Base-by-base conservation (phyloP, 2,113 vertebrate genomes). In the Rhea pennata region DNA sequence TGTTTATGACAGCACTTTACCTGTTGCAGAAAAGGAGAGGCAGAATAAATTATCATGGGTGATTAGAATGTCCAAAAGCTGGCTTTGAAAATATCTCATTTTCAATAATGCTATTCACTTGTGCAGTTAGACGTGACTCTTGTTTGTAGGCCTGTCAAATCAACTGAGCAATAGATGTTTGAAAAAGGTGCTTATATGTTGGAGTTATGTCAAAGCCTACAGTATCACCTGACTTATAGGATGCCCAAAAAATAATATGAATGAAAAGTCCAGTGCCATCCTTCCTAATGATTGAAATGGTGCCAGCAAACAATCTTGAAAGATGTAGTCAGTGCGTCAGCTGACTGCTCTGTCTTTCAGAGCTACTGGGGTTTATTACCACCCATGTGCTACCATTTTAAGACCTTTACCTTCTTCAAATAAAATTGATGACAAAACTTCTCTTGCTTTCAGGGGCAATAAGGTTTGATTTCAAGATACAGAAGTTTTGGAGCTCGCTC, bases 381-480 rank as follows among this genome's bases (percentile, higher is more conserved):
- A 61, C 36, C 29, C 8, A 8, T 48, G 67, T 58, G 26, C 42
- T 78, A 74, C 33, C 33, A 65, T 44, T 91, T 31, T 83, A 71
- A 78, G 31, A 56, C n/a, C 51, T 87, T 50, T 94, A 93, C 90
- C 53, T 93, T 92, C 53, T 93, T 33, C 80, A 84, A 91, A 94
- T 93, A 90, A 88, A 90, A 80, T 26, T 36, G 40, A 56, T 88
- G 56, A 72, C 61, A 94, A 88, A 90, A 72, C 8, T 24, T 69
- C 2, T 51, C 20, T 84, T 87, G 23, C 69, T 78, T 82, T 95
- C 76, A 88, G 90, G 83, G 83, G 27, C 85, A 86, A 4, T 44
- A 80, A 83, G 19, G 46, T 92, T 31, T 21, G 20, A 3, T 77
- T 80, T 88, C 76, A 84, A 91, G 70, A 78, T 88, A 64, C 0